Percentiles rank a stretch among this genome's conserved stretches.
Conservation (phyloP, 2,113 vertebrate genomes). For the Rhabdornis inornatus region DNA sequence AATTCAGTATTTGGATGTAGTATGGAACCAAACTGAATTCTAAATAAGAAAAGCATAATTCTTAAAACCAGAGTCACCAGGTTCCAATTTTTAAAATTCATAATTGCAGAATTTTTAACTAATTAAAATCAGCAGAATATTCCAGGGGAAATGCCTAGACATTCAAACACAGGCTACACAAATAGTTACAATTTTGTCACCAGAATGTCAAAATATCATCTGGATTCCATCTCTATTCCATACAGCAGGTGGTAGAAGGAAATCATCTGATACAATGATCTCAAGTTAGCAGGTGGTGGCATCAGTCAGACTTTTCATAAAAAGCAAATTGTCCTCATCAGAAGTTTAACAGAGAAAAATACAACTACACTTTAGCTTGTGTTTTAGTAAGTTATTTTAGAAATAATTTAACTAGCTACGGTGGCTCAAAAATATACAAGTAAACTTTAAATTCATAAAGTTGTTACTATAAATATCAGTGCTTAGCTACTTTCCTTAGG, state of each 20-base stretch:
- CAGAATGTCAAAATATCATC: background rate
- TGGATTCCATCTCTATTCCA: background rate
- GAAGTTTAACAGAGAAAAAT: background rate
- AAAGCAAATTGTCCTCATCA: background rate
- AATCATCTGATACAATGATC: background rate
- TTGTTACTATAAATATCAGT: background rate
- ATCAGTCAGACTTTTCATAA: conserved; percentile 24
- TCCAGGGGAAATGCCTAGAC: background rate
- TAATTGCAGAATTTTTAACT: background rate
- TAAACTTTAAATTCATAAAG: background rate
- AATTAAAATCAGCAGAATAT: background rate
- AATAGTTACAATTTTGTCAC: background rate
- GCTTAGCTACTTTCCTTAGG: background rate
- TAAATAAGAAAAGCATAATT: background rate
- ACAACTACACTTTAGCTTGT: background rate
- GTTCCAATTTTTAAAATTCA: background rate
- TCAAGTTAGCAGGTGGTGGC: conserved; percentile 10
- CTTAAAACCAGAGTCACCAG: background rate
- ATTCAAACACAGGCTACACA: background rate
- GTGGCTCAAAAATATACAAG: background rate
- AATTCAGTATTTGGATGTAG: background rate
- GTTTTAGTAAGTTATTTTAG: background rate
- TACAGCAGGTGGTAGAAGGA: conserved; percentile 31
- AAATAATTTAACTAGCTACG: background rate
- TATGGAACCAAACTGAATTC: background rate